Evolutionary conservation across 1,140 invertebrate species (phyloP).

Genomic region (Pseudomyrmex concolor): DNA sequence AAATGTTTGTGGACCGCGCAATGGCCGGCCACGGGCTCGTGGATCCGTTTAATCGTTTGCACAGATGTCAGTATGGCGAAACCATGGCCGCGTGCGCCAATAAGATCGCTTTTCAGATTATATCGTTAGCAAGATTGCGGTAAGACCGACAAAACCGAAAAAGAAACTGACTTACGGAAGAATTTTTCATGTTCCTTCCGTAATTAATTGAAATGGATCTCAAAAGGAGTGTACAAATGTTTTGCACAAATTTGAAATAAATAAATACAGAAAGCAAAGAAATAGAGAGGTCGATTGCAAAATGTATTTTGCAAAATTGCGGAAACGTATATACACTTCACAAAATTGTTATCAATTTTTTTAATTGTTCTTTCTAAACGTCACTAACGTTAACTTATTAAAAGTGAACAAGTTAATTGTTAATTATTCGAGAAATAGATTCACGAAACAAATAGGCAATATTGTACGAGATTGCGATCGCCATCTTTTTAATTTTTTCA

Average conservation of each 20-base stretch:
- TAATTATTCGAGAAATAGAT: not conserved
- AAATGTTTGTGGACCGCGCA: conserved; percentile 74
- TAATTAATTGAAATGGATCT: not conserved
- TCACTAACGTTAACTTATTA: not conserved
- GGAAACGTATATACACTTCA: not conserved
- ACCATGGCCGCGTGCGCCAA: conserved; percentile 27
- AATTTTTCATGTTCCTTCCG: not conserved
- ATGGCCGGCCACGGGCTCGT: conserved; percentile 41
- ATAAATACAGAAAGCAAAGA: not conserved
- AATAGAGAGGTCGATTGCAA: not conserved
- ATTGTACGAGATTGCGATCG: conserved; percentile 2
- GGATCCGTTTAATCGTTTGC: conserved; percentile 71
- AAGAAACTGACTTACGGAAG: conserved; percentile 8
- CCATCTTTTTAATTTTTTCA: not conserved
- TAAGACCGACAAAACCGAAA: not conserved
- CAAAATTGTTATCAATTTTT: not conserved
- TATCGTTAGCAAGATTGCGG: conserved; percentile 22
- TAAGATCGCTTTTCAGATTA: conserved; percentile 48
- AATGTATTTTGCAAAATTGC: not conserved
- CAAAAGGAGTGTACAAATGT: not conserved
- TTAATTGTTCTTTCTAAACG: not conserved
- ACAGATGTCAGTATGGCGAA: conserved; percentile 68
- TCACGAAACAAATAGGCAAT: not conserved
- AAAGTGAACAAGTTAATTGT: not conserved
- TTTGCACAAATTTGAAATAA: not conserved